Evolutionary conservation across 2,113 vertebrate species (phyloP).

Genomic region (Cavia aperea): DNA sequence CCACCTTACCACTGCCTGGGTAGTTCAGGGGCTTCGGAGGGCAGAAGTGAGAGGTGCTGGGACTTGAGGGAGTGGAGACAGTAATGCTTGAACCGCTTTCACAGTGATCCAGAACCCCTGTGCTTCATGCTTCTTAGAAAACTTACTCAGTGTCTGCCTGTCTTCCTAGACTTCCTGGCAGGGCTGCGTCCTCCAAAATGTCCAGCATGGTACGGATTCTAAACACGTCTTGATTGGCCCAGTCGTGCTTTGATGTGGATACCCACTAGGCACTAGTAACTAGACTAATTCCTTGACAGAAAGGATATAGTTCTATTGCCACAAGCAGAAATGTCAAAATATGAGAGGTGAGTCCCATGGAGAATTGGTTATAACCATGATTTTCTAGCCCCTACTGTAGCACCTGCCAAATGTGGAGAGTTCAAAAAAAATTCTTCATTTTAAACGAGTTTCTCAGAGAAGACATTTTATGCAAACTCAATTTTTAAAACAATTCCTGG

Average conservation of each 20-base stretch:
- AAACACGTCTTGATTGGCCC: not conserved
- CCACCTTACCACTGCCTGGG: not conserved
- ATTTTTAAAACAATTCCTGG: not conserved
- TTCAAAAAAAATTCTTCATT: not conserved
- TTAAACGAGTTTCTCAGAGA: not conserved
- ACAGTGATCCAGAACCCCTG: not conserved
- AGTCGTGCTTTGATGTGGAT: not conserved
- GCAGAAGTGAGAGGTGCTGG: not conserved
- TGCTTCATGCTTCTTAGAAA: not conserved
- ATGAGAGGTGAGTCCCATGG: not conserved
- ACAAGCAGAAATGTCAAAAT: not conserved
- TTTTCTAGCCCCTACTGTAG: not conserved
- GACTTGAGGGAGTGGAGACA: not conserved
- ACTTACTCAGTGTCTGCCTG: not conserved
- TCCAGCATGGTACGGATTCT: not conserved
- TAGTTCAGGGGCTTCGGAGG: not conserved
- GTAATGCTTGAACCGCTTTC: not conserved
- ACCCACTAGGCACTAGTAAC: not conserved
- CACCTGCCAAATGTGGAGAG: not conserved
- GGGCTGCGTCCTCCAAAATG: not conserved
- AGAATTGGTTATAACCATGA: not conserved
- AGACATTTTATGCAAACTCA: constrained; percentile 17
- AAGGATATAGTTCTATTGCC: not conserved
- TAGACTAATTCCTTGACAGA: not conserved
- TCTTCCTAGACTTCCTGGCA: not conserved